Conservation (phyloP, 2,113 vertebrate genomes). For the Meles meles region DNA sequence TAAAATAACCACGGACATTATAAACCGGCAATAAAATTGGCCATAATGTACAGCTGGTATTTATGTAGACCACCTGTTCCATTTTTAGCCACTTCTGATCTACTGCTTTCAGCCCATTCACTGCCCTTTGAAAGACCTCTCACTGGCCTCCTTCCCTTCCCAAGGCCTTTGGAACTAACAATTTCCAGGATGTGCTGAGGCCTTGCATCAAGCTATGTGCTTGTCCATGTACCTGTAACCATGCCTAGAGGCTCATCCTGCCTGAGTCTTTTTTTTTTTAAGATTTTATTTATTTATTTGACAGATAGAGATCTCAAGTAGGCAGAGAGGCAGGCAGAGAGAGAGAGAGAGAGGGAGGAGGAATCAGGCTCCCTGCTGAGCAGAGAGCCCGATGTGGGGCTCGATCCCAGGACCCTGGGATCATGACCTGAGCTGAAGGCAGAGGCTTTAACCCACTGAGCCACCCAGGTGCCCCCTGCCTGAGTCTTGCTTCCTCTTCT, state of each 20-base stretch:
- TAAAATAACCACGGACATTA: slow-evolving; percentile 73
- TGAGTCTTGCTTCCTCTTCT: neutral
- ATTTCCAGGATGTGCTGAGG: neutral
- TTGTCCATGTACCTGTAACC: neutral
- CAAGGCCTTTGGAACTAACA: neutral
- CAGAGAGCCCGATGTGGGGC: no score
- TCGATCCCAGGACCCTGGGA: no score
- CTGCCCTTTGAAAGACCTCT: slow-evolving; percentile 1
- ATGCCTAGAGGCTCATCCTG: neutral
- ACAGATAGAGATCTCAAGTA: no score
- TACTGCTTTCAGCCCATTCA: slow-evolving; percentile 31
- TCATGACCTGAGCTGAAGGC: no score
- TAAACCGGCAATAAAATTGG: slow-evolving; percentile 75
- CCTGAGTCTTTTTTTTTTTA: no score
- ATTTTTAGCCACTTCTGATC: slow-evolving; percentile 55
- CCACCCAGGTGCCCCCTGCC: no score
- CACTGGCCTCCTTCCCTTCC: neutral
- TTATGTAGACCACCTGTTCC: slow-evolving; percentile 78
- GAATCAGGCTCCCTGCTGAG: no score
- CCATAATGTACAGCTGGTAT: slow-evolving; percentile 72
- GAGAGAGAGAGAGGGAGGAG: no score
- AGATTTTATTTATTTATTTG: no score
- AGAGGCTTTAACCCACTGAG: no score
- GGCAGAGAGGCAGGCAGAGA: no score
- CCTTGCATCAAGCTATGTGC: no score